Evolutionary conservation across 2,888 invertebrate genomes (phyloP).

Genomic region (Dicranocentrus wangi): DNA sequence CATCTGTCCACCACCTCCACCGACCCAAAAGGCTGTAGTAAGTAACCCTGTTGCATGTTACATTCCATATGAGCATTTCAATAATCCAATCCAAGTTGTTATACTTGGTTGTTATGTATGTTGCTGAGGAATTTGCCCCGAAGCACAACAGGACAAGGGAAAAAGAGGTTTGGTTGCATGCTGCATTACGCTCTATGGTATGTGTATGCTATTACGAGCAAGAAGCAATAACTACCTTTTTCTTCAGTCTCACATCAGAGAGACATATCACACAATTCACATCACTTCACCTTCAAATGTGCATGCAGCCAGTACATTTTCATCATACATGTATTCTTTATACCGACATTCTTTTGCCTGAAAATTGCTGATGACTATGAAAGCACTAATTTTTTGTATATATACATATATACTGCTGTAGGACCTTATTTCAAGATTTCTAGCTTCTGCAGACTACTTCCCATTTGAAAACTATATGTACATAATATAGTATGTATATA

Average conservation of each 20-base stretch:
- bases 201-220: neutral
- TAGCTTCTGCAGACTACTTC: neutral
- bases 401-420: neutral
- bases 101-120: no score
- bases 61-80: conserved; percentile 2
- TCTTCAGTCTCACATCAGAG: neutral
- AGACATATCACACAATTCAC: conserved; percentile 21
- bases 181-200: conserved; percentile 16
- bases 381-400: neutral
- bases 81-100: conserved; percentile 55
- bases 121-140: conserved; percentile 71
- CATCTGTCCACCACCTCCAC: neutral
- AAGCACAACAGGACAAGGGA: conserved; percentile 51
- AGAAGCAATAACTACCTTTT: neutral
- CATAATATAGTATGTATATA: neutral
- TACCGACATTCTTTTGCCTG: no score
- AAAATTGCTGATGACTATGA: neutral
- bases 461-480: no score
- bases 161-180: conserved; percentile 50
- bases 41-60: neutral
- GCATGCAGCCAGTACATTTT: neutral
- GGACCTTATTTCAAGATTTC: neutral
- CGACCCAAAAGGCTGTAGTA: neutral
- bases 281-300: neutral
- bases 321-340: no score